Evolutionary conservation across 2,113 vertebrate genomes (phyloP), one percentile per base, ranked within the genome.

Genomic region (Macquaria australasica): DNA sequence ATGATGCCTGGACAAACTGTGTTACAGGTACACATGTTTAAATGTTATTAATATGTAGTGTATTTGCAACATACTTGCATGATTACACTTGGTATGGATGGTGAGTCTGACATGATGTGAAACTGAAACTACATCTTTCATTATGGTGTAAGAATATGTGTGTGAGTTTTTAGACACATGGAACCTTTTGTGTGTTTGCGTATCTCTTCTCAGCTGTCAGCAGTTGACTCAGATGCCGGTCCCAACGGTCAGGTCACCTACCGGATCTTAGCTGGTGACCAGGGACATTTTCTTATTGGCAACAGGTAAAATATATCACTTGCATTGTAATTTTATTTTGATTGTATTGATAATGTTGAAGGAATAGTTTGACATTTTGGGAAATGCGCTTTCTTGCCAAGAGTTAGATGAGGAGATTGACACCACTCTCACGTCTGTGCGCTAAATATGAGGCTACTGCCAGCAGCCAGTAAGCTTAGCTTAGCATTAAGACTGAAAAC

Each of bases 191-290:
- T 72, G 9, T 31, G 15, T 87, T 43, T 79, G 8, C 83, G 8
- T 82, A 0, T 91, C 87, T 96, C 55, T 91, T 94, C 94, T 28
- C 93, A 99, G 98, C 95, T 99, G 91, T 97, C 96, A 1, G 98
- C 98, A 1, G 84, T 96, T 1, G 98, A 99, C 58, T 94, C 95
- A 0, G 98, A 99, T 77, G 97, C 97, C 85, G 98, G 97, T 83
- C 88, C 94, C 75, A 99, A 99, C 0, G 98, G 98, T 16, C 87
- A 94, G 87, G 95, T 99, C 69, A 95, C 89, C 3, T 99, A 98
- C 60, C 95, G 96, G 62, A 98, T 99, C 79, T 88, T 99, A 89
- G 97, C 96, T 20, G 98, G 98, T 45, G 95, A 86, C 73, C 96
- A 95, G 87, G 97, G 97, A 37, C 93, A 98, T 83, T 99, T 99